phyloP scores from a whole-genome alignment of 2,113 vertebrate species.

The Solea senegalensis region DNA sequence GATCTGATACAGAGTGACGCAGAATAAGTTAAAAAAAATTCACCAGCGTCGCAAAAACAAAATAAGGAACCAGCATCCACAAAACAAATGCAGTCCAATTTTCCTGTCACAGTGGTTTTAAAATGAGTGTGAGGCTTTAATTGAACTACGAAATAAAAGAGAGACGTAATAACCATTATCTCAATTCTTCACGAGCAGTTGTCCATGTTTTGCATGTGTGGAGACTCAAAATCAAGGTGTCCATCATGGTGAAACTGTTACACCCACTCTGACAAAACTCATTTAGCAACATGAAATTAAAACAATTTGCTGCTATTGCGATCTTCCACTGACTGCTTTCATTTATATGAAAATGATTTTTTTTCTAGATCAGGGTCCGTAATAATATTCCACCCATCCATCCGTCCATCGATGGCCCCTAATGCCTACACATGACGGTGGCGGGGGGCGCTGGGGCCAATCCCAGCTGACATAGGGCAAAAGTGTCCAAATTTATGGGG shows the following conservation, averaged over 20 bases:
- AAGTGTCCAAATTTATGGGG: too few species aligned
- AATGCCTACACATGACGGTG: too few species aligned
- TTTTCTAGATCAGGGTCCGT: too few species aligned
- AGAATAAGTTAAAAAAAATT: too few species aligned
- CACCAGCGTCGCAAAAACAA: neutral
- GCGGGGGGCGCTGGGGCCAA: too few species aligned
- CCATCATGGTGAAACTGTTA: slow-evolving; percentile 33
- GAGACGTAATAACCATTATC: slow-evolving; percentile 17
- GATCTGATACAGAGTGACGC: slow-evolving; percentile 13
- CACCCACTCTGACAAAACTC: slow-evolving; percentile 52
- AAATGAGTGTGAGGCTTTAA: neutral
- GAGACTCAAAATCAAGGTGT: slow-evolving; percentile 29
- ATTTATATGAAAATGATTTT: neutral
- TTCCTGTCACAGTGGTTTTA: neutral
- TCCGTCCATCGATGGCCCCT: too few species aligned
- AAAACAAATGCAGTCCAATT: slow-evolving; percentile 4
- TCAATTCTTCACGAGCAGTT: neutral
- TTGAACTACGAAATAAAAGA: slow-evolving; percentile 4
- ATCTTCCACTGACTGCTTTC: slow-evolving; percentile 36
- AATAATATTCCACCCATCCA: too few species aligned
- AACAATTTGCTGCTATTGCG: slow-evolving; percentile 34
- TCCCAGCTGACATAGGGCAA: too few species aligned
- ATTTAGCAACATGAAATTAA: slow-evolving; percentile 56
- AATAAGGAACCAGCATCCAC: neutral
- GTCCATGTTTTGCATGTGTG: neutral